These are phyloP conservation scores for Dasyornis broadbenti DNA, from an alignment of 2,113 vertebrate genomes.

Conservation along the genomic window DNA sequence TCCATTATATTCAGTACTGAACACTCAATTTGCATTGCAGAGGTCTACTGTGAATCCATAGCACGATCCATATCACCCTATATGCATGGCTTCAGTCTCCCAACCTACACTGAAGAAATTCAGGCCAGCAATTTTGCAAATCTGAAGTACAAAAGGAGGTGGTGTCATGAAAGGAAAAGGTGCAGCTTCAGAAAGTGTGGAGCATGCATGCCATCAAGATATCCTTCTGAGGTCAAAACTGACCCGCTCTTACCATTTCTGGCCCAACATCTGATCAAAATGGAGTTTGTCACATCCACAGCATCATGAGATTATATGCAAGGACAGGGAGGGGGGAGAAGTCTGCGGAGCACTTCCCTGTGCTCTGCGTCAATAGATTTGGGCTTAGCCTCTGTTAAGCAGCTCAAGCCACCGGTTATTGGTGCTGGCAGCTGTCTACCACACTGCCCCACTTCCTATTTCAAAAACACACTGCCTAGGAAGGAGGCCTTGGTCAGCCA, in stretches of 20 bases:
- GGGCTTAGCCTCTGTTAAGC: conserved; percentile 80
- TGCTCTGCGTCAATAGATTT: conserved; percentile 63
- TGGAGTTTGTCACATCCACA: conserved; percentile 40
- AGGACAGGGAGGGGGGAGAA: conserved; percentile 64
- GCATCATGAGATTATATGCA: conserved; percentile 60
- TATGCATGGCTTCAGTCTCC: not conserved
- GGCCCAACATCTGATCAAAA: conserved; percentile 29
- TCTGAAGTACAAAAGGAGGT: not conserved
- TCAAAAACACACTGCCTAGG: not conserved
- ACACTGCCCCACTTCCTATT: conserved; percentile 29
- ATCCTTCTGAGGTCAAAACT: not conserved
- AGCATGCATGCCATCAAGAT: not conserved
- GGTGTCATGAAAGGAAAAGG: not conserved
- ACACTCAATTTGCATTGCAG: not conserved
- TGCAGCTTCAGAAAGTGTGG: not conserved
- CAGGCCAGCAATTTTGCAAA: not conserved
- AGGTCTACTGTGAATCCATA: conserved; percentile 9
- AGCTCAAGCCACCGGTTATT: conserved; percentile 39
- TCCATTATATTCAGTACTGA: conserved; percentile 31
- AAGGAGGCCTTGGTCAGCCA: not conserved
- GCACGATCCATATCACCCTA: not conserved
- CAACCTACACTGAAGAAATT: not conserved
- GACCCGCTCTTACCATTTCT: not conserved
- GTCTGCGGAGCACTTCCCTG: conserved; percentile 50
- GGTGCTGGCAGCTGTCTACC: conserved; percentile 51